phyloP scores from a whole-genome alignment of 1,140 invertebrate genomes.

The Ips typographus region DNA sequence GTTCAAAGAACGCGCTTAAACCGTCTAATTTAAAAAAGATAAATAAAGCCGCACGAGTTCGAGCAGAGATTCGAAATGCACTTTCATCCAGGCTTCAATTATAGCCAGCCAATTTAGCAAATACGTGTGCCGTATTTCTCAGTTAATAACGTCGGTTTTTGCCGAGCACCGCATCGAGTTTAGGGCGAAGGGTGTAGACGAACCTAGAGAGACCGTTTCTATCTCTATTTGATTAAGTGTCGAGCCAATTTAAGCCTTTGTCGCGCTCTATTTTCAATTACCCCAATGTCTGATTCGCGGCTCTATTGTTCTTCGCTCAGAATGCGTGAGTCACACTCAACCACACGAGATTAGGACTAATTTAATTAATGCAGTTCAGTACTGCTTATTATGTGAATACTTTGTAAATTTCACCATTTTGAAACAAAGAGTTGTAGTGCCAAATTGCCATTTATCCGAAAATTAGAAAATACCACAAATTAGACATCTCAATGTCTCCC shows the following conservation, averaged over 20 bases:
- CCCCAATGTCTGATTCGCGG: slow-evolving; percentile 4
- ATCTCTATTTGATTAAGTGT: slow-evolving; percentile 28
- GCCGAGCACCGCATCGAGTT: slow-evolving; percentile 3
- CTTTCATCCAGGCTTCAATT: slow-evolving; percentile 11
- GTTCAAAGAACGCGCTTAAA: no score
- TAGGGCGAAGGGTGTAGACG: neutral
- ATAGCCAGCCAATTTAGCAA: slow-evolving; percentile 17
- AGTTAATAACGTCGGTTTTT: slow-evolving; percentile 24
- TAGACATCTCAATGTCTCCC: no score
- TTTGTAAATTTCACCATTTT: no score
- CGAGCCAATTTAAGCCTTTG: slow-evolving; percentile 24
- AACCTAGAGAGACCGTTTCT: slow-evolving; percentile 5
- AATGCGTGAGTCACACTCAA: no score
- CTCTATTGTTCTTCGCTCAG: slow-evolving; percentile 8
- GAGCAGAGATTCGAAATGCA: slow-evolving; percentile 1
- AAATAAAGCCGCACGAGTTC: no score
- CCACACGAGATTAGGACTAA: no score
- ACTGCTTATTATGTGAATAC: no score
- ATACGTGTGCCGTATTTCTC: slow-evolving; percentile 25
- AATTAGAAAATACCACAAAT: no score
- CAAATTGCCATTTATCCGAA: no score
- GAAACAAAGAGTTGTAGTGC: no score
- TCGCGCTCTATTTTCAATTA: slow-evolving; percentile 26
- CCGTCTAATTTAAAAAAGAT: no score
- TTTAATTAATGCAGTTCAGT: no score